phyloP scores from a whole-genome alignment of 2,888 invertebrate genomes.

The Apamea monoglypha region DNA sequence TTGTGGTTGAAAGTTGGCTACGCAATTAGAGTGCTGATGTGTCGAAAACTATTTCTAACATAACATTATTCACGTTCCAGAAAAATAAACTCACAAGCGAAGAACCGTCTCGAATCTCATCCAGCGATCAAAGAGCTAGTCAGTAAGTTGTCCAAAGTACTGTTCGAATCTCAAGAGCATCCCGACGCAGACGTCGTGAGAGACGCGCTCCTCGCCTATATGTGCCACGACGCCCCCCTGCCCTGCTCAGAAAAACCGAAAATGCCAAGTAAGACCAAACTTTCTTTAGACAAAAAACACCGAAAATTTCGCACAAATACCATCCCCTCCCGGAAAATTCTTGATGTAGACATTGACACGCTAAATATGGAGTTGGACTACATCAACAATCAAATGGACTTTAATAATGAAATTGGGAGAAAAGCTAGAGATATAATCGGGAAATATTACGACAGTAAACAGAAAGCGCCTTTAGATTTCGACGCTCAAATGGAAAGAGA shows the following conservation, averaged over 20 bases:
- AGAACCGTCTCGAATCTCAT: conserved; percentile 92
- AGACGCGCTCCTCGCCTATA: conserved; percentile 95
- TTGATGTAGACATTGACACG: conserved; percentile 84
- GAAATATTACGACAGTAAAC: conserved; percentile 82
- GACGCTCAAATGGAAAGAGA: conserved; percentile 89
- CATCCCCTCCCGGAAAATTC: conserved; percentile 74
- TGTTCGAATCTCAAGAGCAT: conserved; percentile 92
- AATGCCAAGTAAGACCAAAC: conserved; percentile 66
- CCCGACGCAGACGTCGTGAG: conserved; percentile 93
- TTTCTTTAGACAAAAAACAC: conserved; percentile 70
- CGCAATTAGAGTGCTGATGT: not conserved
- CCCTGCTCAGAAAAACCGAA: conserved; percentile 92
- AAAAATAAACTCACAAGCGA: conserved; percentile 90
- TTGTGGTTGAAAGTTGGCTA: not conserved
- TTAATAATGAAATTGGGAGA: conserved; percentile 85
- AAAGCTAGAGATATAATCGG: conserved; percentile 86
- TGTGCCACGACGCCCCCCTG: conserved; percentile 95
- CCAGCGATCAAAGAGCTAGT: conserved; percentile 94
- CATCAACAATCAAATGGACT: conserved; percentile 85
- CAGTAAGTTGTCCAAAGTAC: conserved; percentile 91
- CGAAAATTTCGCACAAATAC: conserved; percentile 70
- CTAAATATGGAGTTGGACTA: conserved; percentile 86
- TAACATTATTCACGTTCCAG: conserved; percentile 75
- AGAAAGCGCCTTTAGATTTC: conserved; percentile 84
- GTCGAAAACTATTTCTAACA: not conserved